Evolutionary conservation across 2,113 vertebrate genomes (phyloP), one percentile per base, ranked within the genome.

Genomic region (Zingel zingel): DNA sequence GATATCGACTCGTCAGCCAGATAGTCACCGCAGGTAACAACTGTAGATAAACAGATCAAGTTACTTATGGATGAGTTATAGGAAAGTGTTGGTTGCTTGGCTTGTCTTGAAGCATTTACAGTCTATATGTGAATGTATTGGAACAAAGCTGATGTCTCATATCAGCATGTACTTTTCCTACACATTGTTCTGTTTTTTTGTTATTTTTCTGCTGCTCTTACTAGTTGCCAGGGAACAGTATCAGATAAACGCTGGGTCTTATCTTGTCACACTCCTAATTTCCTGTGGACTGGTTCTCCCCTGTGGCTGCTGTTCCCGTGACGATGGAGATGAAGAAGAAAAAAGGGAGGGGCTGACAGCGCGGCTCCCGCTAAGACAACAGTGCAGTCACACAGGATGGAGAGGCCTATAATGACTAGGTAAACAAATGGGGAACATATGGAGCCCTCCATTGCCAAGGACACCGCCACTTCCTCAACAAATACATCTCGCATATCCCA

Each of bases 261-360:
- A 95, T 96, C 93, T 93, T 86, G 92, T 95, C 93, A 92, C 91
- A 86, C 84, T 91, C 85, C 90, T 94, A 94, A 96, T 95, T 95
- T 96, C 95, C 95, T 94, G 94, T 89, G 77, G 93, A 79, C 83
- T 36, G 1, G 43, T 88, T 92, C 77, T 85, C 86, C 90, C 91
- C 76, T 81, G 93, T 91, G 88, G 89, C 92, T 91, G 89, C 92
- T 84, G 93, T 73, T 91, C 88, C 89, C 79, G 81, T 85, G 86
- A 86, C 85, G 88, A 82, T 79, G 83, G 88, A 90, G 84, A 92
- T 67, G 88, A 79, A 79, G 79, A 27, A 45, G 84, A 50, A 12
- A 56, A 50, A 15, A 25, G 58, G 36, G 58, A 58, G 6, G 27
- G 7, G 45, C 64, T 45, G 73, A 59, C 43, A 6, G 11, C 12